Percentiles rank a stretch among this genome's conserved stretches.
These are phyloP conservation scores for Brachionichthys hirsutus DNA, from an alignment of 2,113 vertebrate species.

Conservation along the genomic window DNA sequence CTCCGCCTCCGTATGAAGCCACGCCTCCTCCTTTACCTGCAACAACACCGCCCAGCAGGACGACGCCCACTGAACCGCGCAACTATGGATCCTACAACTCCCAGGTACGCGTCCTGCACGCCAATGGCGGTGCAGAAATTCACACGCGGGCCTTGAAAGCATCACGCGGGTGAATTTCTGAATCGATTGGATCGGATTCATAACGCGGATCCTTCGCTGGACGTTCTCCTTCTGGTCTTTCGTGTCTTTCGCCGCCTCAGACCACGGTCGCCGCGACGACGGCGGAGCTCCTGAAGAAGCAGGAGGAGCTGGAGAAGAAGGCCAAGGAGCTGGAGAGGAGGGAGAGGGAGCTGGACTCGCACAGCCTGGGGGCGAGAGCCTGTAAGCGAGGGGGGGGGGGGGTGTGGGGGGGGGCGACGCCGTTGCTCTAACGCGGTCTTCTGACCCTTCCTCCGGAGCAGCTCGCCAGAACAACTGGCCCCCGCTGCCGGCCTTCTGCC, in stretches of 20 bases:
- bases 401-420: background rate
- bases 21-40: slow-evolving; percentile 64
- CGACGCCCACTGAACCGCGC: slow-evolving; percentile 85
- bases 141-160: too few relatives aligned
- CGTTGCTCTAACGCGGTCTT: background rate
- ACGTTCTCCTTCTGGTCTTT: slow-evolving; percentile 8
- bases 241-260: slow-evolving; percentile 39
- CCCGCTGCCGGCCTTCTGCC: slow-evolving; percentile 90
- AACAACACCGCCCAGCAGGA: slow-evolving; percentile 74
- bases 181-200: too few relatives aligned
- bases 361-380: slow-evolving; percentile 77
- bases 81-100: slow-evolving; percentile 92
- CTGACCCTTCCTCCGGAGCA: slow-evolving; percentile 39
- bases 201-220: too few relatives aligned
- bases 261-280: slow-evolving; percentile 80
- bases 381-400: slow-evolving; percentile 68
- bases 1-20: slow-evolving; percentile 80
- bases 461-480: slow-evolving; percentile 94
- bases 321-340: slow-evolving; percentile 89
- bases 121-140: too few relatives aligned
- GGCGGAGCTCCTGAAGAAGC: slow-evolving; percentile 87
- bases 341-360: slow-evolving; percentile 87
- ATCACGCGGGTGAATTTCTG: too few relatives aligned
- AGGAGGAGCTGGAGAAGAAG: slow-evolving; percentile 94
- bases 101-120: slow-evolving; percentile 72